Evolutionary conservation across 2,888 invertebrate genomes (phyloP).

Genomic region (Meganola albula): DNA sequence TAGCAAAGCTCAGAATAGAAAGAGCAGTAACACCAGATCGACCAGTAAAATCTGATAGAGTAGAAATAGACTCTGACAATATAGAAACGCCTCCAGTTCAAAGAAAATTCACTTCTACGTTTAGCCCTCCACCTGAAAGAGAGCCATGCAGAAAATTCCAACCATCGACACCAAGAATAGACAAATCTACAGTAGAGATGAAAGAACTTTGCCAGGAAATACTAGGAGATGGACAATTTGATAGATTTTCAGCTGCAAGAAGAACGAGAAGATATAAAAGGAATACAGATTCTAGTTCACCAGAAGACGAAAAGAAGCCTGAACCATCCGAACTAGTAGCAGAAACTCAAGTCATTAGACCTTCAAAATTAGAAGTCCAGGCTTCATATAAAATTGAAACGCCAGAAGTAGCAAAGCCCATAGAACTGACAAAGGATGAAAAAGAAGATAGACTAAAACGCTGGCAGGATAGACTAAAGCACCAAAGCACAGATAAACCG

Average conservation of each 20-base stretch:
- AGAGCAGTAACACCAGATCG: constrained; percentile 27
- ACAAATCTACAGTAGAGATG: constrained; percentile 59
- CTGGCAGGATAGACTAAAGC: constrained; percentile 84
- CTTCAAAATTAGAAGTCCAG: constrained; percentile 72
- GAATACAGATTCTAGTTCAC: constrained; percentile 77
- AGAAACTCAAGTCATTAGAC: constrained; percentile 74
- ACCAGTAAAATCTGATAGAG: constrained; percentile 74
- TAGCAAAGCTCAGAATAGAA: background rate
- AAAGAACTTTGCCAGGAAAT: constrained; percentile 71
- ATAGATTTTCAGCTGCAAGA: constrained; percentile 88
- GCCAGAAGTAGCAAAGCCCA: constrained; percentile 55
- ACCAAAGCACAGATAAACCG: constrained; percentile 67
- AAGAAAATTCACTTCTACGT: constrained; percentile 72
- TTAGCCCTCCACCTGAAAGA: constrained; percentile 80
- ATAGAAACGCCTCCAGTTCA: constrained; percentile 93
- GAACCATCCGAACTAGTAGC: constrained; percentile 65
- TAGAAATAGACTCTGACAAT: constrained; percentile 93
- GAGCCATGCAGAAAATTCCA: constrained; percentile 78
- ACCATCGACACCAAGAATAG: constrained; percentile 44
- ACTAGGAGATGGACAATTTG: constrained; percentile 88
- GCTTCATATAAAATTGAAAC: constrained; percentile 68
- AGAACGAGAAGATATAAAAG: constrained; percentile 89
- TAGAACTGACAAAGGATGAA: constrained; percentile 64
- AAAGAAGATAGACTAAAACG: constrained; percentile 80
- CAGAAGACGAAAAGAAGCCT: constrained; percentile 75